Percentiles rank a stretch among this genome's conserved stretches.
Evolutionary conservation across 1,140 invertebrate species (phyloP).

Genomic region (Drosophila lowei): DNA sequence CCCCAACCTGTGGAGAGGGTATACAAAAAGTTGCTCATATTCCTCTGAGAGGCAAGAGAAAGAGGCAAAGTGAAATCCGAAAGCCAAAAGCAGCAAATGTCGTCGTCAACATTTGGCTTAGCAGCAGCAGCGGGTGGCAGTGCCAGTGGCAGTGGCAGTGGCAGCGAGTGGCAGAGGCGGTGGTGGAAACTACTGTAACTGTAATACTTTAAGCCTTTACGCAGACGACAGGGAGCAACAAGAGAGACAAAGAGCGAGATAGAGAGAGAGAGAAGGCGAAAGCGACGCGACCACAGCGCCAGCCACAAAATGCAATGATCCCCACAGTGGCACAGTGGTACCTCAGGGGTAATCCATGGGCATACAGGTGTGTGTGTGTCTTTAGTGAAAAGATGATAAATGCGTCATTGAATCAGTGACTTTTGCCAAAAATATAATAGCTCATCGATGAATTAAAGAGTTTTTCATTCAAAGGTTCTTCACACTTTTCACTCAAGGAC

Average conservation of each 20-base stretch:
- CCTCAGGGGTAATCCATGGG: too few species aligned
- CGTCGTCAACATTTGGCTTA: slow-evolving; percentile 79
- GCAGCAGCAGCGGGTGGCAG: slow-evolving; percentile 20
- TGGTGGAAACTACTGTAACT: slow-evolving; percentile 60
- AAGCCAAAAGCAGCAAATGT: slow-evolving; percentile 66
- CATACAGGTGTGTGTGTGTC: too few species aligned
- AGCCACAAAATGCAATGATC: slow-evolving; percentile 75
- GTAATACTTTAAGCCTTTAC: slow-evolving; percentile 80
- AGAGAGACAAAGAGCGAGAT: slow-evolving; percentile 23
- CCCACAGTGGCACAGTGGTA: slow-evolving; percentile 24
- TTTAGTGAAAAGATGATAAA: neutral
- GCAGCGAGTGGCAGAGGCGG: neutral
- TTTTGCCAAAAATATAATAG: too few species aligned
- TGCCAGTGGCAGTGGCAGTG: neutral
- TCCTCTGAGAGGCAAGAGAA: slow-evolving; percentile 45
- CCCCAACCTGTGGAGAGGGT: too few species aligned
- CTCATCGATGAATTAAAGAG: too few species aligned
- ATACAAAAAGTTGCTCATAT: slow-evolving; percentile 68
- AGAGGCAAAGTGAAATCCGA: slow-evolving; percentile 52
- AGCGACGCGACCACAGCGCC: slow-evolving; percentile 61
- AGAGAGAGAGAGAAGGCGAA: neutral
- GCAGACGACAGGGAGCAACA: slow-evolving; percentile 53
- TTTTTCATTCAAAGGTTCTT: too few species aligned
- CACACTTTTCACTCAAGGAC: too few species aligned
- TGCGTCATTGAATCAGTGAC: too few species aligned